These are phyloP conservation scores for Calephelis virginiensis DNA, from an alignment of 1,140 invertebrate species.

Conservation along the genomic window DNA sequence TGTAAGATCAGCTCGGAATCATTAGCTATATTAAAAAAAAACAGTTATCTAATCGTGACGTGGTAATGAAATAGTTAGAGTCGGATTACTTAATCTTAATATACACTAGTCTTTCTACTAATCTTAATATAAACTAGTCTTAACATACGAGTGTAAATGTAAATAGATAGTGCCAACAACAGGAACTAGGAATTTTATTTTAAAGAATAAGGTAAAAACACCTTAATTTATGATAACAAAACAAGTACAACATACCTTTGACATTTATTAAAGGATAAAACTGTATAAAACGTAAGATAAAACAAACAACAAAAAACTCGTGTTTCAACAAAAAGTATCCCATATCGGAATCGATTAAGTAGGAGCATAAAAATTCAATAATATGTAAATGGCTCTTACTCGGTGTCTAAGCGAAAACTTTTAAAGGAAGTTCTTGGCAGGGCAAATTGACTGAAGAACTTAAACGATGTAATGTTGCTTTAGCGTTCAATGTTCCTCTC, in stretches of 20 bases:
- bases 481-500: constrained; percentile 31
- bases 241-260: neutral
- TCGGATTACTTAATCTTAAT: no score
- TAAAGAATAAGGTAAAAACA: no score
- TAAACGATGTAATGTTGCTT: constrained; percentile 41
- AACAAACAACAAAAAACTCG: constrained; percentile 18
- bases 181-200: no score
- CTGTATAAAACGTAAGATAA: neutral
- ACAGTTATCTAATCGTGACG: no score
- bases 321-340: constrained; percentile 32
- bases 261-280: constrained; percentile 9
- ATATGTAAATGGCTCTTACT: constrained; percentile 68
- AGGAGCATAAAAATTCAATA: constrained; percentile 74
- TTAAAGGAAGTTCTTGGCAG: constrained; percentile 61
- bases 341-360: constrained; percentile 53
- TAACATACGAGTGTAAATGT: no score
- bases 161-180: no score
- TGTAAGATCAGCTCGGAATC: no score
- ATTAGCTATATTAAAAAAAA: no score
- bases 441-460: constrained; percentile 62
- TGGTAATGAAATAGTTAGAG: no score
- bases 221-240: no score
- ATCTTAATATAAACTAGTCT: no score
- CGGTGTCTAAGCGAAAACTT: constrained; percentile 62
- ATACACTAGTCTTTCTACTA: no score